Percentiles rank a stretch among this genome's conserved stretches.
Conservation (phyloP, 1,140 invertebrate genomes). For the Apis dorsata region DNA sequence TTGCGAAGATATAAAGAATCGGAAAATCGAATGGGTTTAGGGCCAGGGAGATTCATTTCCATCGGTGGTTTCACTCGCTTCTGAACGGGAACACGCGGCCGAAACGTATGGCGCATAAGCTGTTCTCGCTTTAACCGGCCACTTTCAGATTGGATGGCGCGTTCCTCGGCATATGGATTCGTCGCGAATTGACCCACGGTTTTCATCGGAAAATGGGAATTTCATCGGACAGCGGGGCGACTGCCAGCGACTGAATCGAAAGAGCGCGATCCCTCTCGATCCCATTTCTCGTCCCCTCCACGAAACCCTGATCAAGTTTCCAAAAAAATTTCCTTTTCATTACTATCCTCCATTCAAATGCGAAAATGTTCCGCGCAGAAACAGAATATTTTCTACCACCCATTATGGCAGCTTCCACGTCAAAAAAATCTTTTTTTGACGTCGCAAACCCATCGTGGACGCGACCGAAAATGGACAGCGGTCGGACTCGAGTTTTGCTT, state of each 20-base stretch:
- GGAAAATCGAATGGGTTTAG: background rate
- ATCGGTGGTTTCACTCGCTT: constrained; percentile 49
- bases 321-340: too few species aligned
- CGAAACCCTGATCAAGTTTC: background rate
- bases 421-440: background rate
- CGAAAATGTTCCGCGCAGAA: background rate
- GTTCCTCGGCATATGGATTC: constrained; percentile 73
- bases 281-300: background rate
- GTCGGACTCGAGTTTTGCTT: background rate
- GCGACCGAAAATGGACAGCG: background rate
- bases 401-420: background rate
- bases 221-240: constrained; percentile 57
- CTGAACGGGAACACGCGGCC: constrained; percentile 53
- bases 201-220: constrained; percentile 69
- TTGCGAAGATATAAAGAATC: background rate
- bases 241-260: constrained; percentile 41
- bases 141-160: constrained; percentile 69
- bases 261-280: constrained; percentile 16
- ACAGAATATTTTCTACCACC: background rate
- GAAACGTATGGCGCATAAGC: constrained; percentile 72
- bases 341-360: background rate
- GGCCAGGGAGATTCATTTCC: constrained; percentile 15
- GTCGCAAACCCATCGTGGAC: background rate
- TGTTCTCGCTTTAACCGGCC: constrained; percentile 62
- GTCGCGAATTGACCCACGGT: constrained; percentile 64